Percentiles rank a stretch among this genome's conserved stretches.
Conservation (phyloP, 2,113 vertebrate genomes). For the Microtus richardsoni region DNA sequence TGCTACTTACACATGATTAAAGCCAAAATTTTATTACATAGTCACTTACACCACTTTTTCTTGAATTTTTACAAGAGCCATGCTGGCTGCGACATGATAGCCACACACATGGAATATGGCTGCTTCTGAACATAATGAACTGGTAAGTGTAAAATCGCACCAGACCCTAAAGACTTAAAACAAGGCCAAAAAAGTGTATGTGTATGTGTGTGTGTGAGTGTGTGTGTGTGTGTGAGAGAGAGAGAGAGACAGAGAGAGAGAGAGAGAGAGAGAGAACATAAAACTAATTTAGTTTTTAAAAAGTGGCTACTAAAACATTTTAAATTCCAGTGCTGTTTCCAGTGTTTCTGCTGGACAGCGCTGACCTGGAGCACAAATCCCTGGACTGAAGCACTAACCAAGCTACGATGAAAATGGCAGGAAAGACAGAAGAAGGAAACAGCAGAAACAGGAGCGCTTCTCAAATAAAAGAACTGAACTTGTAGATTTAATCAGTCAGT, state of each 20-base stretch:
- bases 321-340: neutral
- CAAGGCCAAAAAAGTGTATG: neutral
- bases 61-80: neutral
- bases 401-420: neutral
- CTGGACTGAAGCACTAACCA: neutral
- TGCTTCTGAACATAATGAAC: neutral
- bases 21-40: neutral
- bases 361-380: neutral
- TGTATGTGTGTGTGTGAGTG: too few relatives aligned
- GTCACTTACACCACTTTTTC: neutral
- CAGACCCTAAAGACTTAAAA: neutral
- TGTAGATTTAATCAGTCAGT: neutral
- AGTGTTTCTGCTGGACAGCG: neutral
- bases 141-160: neutral
- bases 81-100: neutral
- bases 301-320: neutral
- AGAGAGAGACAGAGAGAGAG: neutral
- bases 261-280: neutral
- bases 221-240: too few relatives aligned
- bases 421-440: neutral
- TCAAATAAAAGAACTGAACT: neutral
- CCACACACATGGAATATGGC: neutral
- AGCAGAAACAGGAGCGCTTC: neutral
- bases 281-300: conserved; percentile 25
- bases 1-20: neutral